Evolutionary conservation across 2,888 invertebrate genomes (phyloP), one percentile per base, ranked within the genome.

Genomic region (Lypha dubia): DNA sequence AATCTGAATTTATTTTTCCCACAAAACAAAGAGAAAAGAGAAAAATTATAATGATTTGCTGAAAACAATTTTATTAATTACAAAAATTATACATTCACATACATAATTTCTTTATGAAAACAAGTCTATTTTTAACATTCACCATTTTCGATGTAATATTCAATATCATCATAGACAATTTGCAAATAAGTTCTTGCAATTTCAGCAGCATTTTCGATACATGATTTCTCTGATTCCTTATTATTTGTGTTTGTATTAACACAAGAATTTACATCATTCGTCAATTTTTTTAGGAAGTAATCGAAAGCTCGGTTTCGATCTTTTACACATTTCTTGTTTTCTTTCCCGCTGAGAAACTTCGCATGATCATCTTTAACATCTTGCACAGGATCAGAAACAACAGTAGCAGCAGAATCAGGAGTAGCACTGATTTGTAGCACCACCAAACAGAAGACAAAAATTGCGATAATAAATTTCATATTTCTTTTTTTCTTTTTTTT

Each of bases 161-260:
- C n/a, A 15, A 44, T 44, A 44, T 44, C 44, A 1, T n/a, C n/a
- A 44, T 3, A n/a, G n/a, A 44, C 6, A 5, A 44, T 4, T 0
- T 15, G 4, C n/a, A 44, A 2, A n/a, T n/a, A n/a, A 0, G 11
- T 15, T 1, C 1, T 5, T 15, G 3, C 0, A n/a, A 0, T n/a
- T 1, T 5, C 5, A n/a, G 44, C 15, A 44, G 44, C 15, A 3
- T n/a, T 5, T 44, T 1, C 6, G 6, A 0, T 1, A n/a, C 44
- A 44, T n/a, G 1, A 0, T 15, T 1, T 44, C n/a, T 5, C 3
- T 15, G n/a, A n/a, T n/a, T n/a, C n/a, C n/a, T n/a, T n/a, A n/a
- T n/a, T n/a, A n/a, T n/a, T n/a, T n/a, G n/a, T n/a, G n/a, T n/a
- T n/a, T n/a, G n/a, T n/a, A n/a, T n/a, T n/a, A n/a, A n/a, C n/a